Evolutionary conservation across 2,113 vertebrate species (phyloP), one percentile per base, ranked within the genome.

Genomic region (Arvicanthis niloticus): DNA sequence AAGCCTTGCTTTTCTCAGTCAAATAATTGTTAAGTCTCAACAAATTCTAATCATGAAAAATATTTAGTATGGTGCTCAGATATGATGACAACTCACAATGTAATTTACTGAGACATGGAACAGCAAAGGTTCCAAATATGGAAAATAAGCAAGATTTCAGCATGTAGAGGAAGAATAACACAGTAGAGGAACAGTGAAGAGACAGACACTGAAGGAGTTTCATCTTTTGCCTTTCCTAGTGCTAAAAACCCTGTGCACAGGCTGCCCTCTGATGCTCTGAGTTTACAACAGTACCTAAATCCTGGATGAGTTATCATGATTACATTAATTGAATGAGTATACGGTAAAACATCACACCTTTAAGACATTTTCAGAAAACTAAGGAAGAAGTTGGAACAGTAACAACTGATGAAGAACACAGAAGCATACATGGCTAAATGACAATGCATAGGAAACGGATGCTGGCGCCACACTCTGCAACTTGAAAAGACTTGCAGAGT

Each of bases 251-350:
- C 42, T 93, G 34, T 24, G 51, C 19, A 31, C 70, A 80, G 19
- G 22, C 89, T 91, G 24, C 29, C 67, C 87, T 75, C 9, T 84
- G 56, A 42, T 88, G 77, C 51, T 70, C 60, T 81, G 19, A 40
- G 13, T 75, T 95, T 82, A 48, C 42, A 95, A 90, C 7, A 76
- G 56, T 51, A 89, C 31, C 56, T 72, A 78, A 1, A 58, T 80
- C 11, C 37, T 56, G 29, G 13, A 51, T 22, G 37, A 73, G 9
- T 31, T 95, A 42, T 84, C 10, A 96, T 58, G 24, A 67, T 78
- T 40, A 96, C 7, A 73, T 37, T 96, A 93, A 95, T 15, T 89
- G 42, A 93, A 88, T 86, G 65, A 90, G 82, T 67, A 86, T 53
- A 40, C 88, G 67, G 31, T 86, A 86, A 93, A 94, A 72, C 4